Conservation (phyloP, 1,140 invertebrate species). For the Hyposmocoma kahamanoa region DNA sequence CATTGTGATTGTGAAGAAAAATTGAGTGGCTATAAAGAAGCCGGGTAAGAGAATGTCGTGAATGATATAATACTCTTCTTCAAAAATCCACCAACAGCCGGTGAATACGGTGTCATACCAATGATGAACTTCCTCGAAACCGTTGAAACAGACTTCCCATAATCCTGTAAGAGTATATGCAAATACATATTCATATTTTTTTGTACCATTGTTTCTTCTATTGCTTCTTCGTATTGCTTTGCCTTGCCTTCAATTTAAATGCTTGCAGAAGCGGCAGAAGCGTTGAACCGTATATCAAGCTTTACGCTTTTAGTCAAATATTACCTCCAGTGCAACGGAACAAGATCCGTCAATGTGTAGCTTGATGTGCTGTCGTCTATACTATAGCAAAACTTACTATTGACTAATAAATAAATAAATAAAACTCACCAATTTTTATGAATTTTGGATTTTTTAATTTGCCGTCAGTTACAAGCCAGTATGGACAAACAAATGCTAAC, state of each 20-base stretch:
- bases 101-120: conserved; percentile 84
- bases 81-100: conserved; percentile 94
- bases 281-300: too few species aligned
- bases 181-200: too few species aligned
- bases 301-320: too few species aligned
- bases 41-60: conserved; percentile 87
- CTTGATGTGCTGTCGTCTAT: too few species aligned
- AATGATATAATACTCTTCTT: conserved; percentile 94
- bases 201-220: too few species aligned
- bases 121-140: conserved; percentile 87
- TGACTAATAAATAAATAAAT: too few species aligned
- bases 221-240: too few species aligned
- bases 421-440: conserved; percentile 82
- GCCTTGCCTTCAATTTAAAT: too few species aligned
- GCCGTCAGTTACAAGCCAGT: conserved; percentile 93
- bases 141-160: conserved; percentile 94
- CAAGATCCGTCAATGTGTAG: too few species aligned
- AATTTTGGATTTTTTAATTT: conserved; percentile 86
- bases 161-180: conserved; percentile 79
- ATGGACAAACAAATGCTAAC: conserved; percentile 92
- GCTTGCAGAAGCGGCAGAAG: too few species aligned
- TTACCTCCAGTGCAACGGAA: too few species aligned
- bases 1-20: conserved; percentile 92
- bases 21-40: conserved; percentile 95
- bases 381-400: too few species aligned